Percentiles rank a stretch among this genome's conserved stretches.
Evolutionary conservation across 2,888 invertebrate genomes (phyloP).

Genomic region (Zaprionus obscuricornis): DNA sequence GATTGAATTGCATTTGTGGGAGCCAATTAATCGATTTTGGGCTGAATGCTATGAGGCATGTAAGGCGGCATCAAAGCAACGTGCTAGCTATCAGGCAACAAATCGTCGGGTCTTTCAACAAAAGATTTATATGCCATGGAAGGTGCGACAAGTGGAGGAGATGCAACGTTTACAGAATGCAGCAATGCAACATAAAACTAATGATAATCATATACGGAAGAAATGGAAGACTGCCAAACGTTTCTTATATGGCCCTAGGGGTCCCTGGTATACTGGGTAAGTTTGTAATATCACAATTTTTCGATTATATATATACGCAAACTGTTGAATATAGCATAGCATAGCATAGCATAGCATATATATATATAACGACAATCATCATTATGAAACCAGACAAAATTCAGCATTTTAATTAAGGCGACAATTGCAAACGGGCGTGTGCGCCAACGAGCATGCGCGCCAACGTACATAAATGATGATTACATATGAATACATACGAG

Average conservation of each 20-base stretch:
- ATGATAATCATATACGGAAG: conserved; percentile 84
- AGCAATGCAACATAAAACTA: conserved; percentile 84
- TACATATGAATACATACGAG: conserved; percentile 6
- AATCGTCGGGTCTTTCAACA: conserved; percentile 86
- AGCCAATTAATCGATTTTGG: conserved; percentile 86
- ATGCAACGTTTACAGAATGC: conserved; percentile 84
- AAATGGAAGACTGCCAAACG: conserved; percentile 85
- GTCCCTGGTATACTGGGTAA: conserved; percentile 84
- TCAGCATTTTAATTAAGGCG: conserved; percentile 66
- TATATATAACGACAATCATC: too few species aligned
- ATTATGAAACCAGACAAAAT: conserved; percentile 65
- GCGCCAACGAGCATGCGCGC: too few species aligned
- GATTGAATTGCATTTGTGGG: conserved; percentile 84
- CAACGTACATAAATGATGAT: conserved; percentile 46
- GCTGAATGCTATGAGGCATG: conserved; percentile 86
- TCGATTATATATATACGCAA: too few species aligned
- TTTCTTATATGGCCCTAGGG: conserved; percentile 85
- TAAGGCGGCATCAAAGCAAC: conserved; percentile 85
- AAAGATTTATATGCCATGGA: conserved; percentile 85
- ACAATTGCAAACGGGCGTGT: conserved; percentile 57
- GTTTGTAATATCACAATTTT: too few species aligned
- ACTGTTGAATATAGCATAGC: too few species aligned
- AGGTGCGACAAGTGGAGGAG: conserved; percentile 84
- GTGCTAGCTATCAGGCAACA: conserved; percentile 85
- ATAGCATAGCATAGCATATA: too few species aligned